phyloP scores from a whole-genome alignment of 2,888 invertebrate species.

The Ypsolopha scabrella region DNA sequence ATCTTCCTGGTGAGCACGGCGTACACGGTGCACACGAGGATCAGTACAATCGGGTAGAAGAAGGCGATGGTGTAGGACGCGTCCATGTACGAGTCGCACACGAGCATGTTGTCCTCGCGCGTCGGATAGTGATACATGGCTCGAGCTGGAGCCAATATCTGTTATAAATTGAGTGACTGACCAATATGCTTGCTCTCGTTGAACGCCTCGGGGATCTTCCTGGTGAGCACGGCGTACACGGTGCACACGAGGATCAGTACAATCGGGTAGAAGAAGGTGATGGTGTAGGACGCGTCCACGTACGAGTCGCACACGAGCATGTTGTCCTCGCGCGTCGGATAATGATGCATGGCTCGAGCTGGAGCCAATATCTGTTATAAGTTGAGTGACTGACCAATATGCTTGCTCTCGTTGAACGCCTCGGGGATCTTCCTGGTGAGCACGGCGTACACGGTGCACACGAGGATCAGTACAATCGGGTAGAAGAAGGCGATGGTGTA shows the following conservation, averaged over 20 bases:
- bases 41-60: no score
- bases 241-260: conserved; percentile 91
- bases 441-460: conserved; percentile 95
- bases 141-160: conserved; percentile 89
- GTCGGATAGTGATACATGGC: conserved; percentile 90
- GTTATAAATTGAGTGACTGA: conserved; percentile 67
- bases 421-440: conserved; percentile 96
- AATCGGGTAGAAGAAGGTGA: conserved; percentile 94
- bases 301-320: conserved; percentile 91
- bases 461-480: conserved; percentile 88
- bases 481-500: conserved; percentile 94
- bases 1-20: no score
- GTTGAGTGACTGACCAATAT: conserved; percentile 79
- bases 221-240: conserved; percentile 91
- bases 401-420: conserved; percentile 97
- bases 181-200: conserved; percentile 98
- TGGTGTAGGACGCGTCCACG: conserved; percentile 92
- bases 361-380: conserved; percentile 89
- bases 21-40: no score
- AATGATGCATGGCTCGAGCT: conserved; percentile 89
- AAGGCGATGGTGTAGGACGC: conserved; percentile 95
- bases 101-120: conserved; percentile 89
- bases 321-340: conserved; percentile 90
- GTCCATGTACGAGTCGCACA: conserved; percentile 90
- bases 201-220: conserved; percentile 97